Base-by-base conservation (phyloP, 2,113 vertebrate genomes). In the Hystrix cristata region DNA sequence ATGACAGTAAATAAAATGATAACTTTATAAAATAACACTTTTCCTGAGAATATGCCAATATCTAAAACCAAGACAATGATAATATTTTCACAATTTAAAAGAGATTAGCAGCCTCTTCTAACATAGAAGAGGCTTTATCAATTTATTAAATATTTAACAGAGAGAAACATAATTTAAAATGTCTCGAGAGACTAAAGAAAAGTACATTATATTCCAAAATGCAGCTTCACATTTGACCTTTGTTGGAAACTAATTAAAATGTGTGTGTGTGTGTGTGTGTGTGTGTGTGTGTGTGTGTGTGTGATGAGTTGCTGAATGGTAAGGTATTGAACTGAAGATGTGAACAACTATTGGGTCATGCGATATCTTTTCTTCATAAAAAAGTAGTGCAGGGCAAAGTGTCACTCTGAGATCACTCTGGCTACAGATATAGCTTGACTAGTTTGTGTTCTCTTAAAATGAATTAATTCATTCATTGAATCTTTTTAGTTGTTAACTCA, bases 151-250 rank as follows among this genome's bases (percentile, higher is more conserved):
- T 43, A 76, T 87, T 90, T 89, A 95, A 48, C 79, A 38, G 38
- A 93, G 72, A 80, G 62, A 46, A 95, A 71, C 3, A 71, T 90
- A 91, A 84, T 91, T 88, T 43, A 76, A 94, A 84, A 80, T 76
- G 38, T n/a, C 14, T 90, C 29, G n/a, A 72, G 31, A 84, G 55
- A 38, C 8, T 59, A 14, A 57, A 89, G 31, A 64, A 91, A 88
- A 69, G 27, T 57, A 83, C 15, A 31, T n/a, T 2, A 1, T 62
- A n/a, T 76, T 95, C 46, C 34, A 95, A 85, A 80, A 43, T 10
- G 74, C 0, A 62, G 29, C 27, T 29, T 29, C 62, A 19, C 15
- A 51, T 95, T 62, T 85, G 16, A 95, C 43, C 57, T 91, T 65
- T 81, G 21, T 57, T n/a, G 57, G 16, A 71, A 86, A 94, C 9